phyloP scores from a whole-genome alignment of 2,797 vertebrate species.

The Spheniscus humboldti region DNA sequence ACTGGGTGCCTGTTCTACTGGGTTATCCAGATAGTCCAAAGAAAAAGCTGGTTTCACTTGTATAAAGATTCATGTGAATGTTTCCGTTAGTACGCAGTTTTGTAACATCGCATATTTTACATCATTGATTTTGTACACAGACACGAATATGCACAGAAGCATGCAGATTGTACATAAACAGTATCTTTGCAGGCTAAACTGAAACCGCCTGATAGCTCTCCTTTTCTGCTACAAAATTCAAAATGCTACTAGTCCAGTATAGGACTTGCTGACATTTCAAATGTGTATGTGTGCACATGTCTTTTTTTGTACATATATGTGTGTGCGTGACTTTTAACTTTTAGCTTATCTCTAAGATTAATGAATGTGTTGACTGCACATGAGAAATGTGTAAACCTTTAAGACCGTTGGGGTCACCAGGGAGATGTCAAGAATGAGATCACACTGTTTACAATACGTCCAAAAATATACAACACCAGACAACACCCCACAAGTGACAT shows the following conservation, averaged over 20 bases:
- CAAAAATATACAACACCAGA: not conserved
- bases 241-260: not conserved
- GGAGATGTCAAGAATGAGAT: not conserved
- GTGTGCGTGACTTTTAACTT: not conserved
- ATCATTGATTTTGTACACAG: not conserved
- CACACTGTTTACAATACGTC: not conserved
- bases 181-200: not conserved
- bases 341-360: not conserved
- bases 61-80: not conserved
- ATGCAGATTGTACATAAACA: not conserved
- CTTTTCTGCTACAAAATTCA: not conserved
- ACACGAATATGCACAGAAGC: not conserved
- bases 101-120: not conserved
- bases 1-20: not conserved
- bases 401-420: not conserved
- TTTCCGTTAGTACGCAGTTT: not conserved
- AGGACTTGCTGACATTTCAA: not conserved
- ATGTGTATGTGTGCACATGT: fast-evolving
- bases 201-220: not conserved
- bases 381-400: not conserved
- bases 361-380: not conserved
- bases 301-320: not conserved
- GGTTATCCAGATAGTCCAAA: not conserved
- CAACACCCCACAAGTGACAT: not conserved
- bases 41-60: not conserved